Evolutionary conservation across 2,797 vertebrate genomes (phyloP).

Genomic region (Dromococcyx pavoninus): DNA sequence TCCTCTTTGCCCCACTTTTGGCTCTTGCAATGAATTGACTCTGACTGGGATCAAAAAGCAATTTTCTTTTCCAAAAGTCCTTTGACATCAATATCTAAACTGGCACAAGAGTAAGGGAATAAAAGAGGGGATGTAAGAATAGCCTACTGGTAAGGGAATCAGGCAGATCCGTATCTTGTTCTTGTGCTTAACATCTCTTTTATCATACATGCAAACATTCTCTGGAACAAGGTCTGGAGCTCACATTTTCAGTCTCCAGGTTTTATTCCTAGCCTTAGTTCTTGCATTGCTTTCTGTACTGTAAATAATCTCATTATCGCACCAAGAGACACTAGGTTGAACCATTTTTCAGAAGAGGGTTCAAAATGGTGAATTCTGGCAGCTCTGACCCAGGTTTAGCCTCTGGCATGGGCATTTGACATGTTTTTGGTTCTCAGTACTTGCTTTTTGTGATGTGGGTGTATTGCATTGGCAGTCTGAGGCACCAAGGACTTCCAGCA

Average conservation of each 20-base stretch:
- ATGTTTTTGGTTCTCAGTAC: background rate
- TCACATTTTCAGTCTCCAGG: background rate
- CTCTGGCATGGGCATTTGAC: background rate
- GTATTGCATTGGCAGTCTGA: background rate
- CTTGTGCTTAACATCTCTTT: background rate
- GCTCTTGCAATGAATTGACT: background rate
- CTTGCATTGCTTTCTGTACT: background rate
- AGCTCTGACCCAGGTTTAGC: background rate
- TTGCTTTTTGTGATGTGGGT: background rate
- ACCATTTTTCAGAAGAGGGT: background rate
- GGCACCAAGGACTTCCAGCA: background rate
- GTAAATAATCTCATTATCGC: background rate
- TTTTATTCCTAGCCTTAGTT: background rate
- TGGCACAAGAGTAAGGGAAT: background rate
- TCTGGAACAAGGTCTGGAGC: background rate
- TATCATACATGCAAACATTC: background rate
- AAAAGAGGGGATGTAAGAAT: background rate
- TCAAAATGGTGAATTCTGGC: background rate
- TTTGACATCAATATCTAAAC: background rate
- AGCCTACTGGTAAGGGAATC: background rate
- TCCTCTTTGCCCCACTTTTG: background rate
- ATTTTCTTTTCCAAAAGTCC: background rate
- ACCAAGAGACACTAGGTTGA: background rate
- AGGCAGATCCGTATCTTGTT: background rate
- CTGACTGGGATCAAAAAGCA: background rate